Evolutionary conservation across 1,140 invertebrate species (phyloP).

Genomic region (Lasioglossum albipes): DNA sequence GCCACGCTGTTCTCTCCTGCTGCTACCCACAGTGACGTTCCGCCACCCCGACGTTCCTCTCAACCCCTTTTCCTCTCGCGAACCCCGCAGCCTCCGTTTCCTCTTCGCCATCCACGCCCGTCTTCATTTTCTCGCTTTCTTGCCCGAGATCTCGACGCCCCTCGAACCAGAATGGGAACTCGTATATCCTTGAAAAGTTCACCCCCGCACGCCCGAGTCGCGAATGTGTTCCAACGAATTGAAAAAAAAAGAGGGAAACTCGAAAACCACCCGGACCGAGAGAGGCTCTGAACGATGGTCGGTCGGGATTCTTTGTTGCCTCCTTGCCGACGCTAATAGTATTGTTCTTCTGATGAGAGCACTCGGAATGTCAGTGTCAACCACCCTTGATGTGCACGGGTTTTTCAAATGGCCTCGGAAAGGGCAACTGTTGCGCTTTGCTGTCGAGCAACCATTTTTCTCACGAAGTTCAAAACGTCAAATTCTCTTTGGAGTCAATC

Average conservation of each 20-base stretch:
- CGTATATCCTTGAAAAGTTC: conserved; percentile 15
- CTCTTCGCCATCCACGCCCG: conserved; percentile 19
- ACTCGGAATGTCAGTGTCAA: too few relatives aligned
- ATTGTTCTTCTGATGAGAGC: too few relatives aligned
- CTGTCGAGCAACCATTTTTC: too few relatives aligned
- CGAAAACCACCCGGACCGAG: not conserved
- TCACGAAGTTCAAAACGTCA: too few relatives aligned
- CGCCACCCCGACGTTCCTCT: not conserved
- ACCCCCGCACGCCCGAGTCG: not conserved
- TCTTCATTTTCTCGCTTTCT: conserved; percentile 17
- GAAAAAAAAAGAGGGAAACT: not conserved
- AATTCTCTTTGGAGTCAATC: too few relatives aligned
- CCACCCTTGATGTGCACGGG: too few relatives aligned
- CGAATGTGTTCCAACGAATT: not conserved
- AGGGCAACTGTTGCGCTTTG: too few relatives aligned
- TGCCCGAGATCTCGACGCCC: not conserved
- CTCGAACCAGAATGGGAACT: conserved; percentile 29
- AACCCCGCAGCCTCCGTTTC: not conserved
- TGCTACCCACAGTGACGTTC: conserved; percentile 20
- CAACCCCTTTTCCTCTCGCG: not conserved
- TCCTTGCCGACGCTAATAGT: too few relatives aligned
- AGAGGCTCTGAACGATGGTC: too few relatives aligned
- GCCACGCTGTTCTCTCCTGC: conserved; percentile 43
- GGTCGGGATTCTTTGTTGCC: too few relatives aligned
- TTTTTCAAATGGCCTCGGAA: too few relatives aligned